Base-by-base conservation (phyloP, 2,888 invertebrate species). In the Blastobasis adustella region DNA sequence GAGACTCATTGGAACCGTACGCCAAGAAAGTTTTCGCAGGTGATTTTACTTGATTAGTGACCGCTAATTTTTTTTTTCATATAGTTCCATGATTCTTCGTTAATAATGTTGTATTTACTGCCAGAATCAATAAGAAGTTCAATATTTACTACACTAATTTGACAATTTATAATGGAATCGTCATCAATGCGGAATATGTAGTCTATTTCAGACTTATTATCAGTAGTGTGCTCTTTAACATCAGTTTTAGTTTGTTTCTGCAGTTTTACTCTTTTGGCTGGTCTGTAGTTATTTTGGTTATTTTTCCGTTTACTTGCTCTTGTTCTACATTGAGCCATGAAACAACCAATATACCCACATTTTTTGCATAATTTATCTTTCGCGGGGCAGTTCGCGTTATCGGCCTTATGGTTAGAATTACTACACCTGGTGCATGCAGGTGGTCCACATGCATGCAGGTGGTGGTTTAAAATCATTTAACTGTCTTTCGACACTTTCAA, bases 51-150 rank as follows among this genome's bases (percentile, higher is more conserved):
- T 61, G 58, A 6, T 60, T 57, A 1, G 5, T 6, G 6, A 55
- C 50, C 23, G 5, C 1, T 2, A 55, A 51, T 9, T 43, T n/a
- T 42, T 1, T 37, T 4, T 46, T 64, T 62, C 36, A 61, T 9
- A 6, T 46, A 5, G 5, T 52, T 45, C 60, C 61, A 61, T 1
- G 60, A 58, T 10, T 42, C 46, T 5, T 60, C 58, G 36, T 41
- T 51, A 3, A 61, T 53, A 2, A 63, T 42, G 43, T 62, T 63
- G 36, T n/a, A 47, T 46, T 51, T 59, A 23, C 60, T 53, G 4
- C 60, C 61, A 0, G 61, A 63, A 47, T 61, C 63, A 10, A 63
- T 58, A 1, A 61, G 42, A 52, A 63, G 54, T 1, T 58, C 47
- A 6, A 55, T 49, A 1, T 51, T 43, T 1, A 58, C 52, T 6